Conservation (phyloP, 2,113 vertebrate species). For the Columbina picui region DNA sequence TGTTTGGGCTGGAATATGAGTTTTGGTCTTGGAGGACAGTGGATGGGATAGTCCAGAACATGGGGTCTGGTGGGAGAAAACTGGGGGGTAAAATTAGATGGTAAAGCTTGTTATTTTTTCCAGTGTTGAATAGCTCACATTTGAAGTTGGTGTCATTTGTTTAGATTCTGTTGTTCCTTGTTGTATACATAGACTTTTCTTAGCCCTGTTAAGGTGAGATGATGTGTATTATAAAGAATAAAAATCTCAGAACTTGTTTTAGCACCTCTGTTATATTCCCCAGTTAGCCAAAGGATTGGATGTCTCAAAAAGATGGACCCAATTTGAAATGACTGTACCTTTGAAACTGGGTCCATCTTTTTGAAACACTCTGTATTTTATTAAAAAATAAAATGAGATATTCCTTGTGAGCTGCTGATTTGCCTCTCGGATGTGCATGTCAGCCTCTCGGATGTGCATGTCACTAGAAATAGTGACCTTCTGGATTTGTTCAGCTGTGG, state of each 20-base stretch:
- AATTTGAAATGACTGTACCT: too few relatives aligned
- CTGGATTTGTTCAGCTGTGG: background rate
- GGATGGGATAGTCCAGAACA: background rate
- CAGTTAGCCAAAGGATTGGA: background rate
- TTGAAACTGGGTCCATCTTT: too few relatives aligned
- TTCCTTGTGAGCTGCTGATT: background rate
- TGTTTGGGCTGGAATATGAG: background rate
- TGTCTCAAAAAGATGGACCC: background rate
- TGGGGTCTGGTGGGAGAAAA: background rate
- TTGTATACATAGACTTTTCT: background rate
- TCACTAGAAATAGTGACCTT: background rate
- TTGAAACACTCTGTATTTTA: background rate
- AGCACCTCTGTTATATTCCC: background rate
- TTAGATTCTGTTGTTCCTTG: background rate
- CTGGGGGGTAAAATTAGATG: background rate
- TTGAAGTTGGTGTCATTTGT: background rate
- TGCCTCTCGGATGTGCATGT: rapidly evolving
- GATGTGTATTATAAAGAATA: background rate
- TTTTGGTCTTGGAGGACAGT: background rate
- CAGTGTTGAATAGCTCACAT: rapidly evolving
- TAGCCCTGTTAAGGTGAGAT: background rate
- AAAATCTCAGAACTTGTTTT: background rate
- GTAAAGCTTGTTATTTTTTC: background rate
- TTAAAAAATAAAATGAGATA: background rate
- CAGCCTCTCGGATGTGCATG: background rate